These are phyloP conservation scores for Oconnorella tubifera DNA, from an alignment of 2,888 invertebrate genomes.

Conservation along the genomic window DNA sequence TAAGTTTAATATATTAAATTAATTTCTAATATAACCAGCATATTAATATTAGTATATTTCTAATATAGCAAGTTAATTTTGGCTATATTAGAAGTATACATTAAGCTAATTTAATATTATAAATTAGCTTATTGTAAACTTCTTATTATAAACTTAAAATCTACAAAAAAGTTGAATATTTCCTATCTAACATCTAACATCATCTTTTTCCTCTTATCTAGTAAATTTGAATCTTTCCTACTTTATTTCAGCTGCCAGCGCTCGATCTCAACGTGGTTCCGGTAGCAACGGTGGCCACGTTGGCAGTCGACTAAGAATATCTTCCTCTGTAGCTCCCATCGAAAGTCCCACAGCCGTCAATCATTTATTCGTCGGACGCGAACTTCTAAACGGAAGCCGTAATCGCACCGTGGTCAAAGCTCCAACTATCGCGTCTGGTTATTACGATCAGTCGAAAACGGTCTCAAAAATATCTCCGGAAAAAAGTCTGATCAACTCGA, in stretches of 20 bases:
- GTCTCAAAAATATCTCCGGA: background rate
- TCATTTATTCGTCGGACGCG: constrained; percentile 50
- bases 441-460: background rate
- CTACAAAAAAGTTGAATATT: too few relatives aligned
- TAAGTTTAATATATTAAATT: too few relatives aligned
- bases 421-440: background rate
- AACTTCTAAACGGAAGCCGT: constrained; percentile 9
- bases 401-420: background rate
- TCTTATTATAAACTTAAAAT: too few relatives aligned
- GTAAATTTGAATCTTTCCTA: too few relatives aligned
- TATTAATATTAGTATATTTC: too few relatives aligned
- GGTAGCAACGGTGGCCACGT: background rate
- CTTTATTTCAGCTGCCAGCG: constrained; percentile 49
- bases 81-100: too few relatives aligned
- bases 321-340: constrained; percentile 42
- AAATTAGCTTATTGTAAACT: too few relatives aligned
- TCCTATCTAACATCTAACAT: too few relatives aligned
- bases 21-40: too few relatives aligned
- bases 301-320: constrained; percentile 18
- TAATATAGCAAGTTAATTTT: too few relatives aligned
- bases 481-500: background rate
- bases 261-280: constrained; percentile 34
- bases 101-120: too few relatives aligned
- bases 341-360: constrained; percentile 51
- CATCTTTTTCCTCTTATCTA: too few relatives aligned